These are phyloP conservation scores for Colletes collaris DNA, from an alignment of 2,888 invertebrate species.

Conservation along the genomic window DNA sequence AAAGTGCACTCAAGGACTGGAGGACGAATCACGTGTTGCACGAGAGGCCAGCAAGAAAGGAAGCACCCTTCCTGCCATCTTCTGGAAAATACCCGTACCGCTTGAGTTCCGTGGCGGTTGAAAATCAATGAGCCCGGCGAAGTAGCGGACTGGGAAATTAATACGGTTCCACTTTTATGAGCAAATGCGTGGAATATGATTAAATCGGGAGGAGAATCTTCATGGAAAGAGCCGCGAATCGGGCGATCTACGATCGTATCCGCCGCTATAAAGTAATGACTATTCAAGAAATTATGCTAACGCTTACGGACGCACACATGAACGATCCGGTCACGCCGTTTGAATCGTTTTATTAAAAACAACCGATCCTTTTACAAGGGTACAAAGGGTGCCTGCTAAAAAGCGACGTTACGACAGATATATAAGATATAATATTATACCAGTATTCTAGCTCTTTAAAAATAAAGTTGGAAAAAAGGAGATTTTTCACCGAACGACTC, in stretches of 20 bases:
- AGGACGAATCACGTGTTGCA: constrained; percentile 42
- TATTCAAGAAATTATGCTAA: constrained; percentile 28
- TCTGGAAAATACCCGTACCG: constrained; percentile 57
- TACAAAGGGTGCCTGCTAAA: not conserved
- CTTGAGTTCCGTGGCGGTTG: constrained; percentile 45
- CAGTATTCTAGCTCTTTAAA: too few species aligned
- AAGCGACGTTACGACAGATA: too few species aligned
- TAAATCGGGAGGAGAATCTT: constrained; percentile 41
- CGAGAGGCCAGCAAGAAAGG: not conserved
- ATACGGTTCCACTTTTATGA: constrained; percentile 50
- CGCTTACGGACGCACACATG: not conserved
- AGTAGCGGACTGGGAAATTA: constrained; percentile 44
- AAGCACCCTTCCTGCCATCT: constrained; percentile 67
- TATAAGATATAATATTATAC: too few species aligned
- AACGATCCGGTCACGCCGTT: not conserved
- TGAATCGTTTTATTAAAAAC: not conserved
- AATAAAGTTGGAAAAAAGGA: too few species aligned
- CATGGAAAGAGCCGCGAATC: constrained; percentile 31
- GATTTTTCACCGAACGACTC: too few species aligned
- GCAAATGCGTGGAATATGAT: constrained; percentile 38
- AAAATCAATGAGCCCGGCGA: constrained; percentile 68
- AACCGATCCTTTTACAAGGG: not conserved
- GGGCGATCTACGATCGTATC: constrained; percentile 46
- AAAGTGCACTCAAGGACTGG: not conserved
- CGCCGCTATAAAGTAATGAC: constrained; percentile 29